These are phyloP conservation scores for Anadara kagoshimensis DNA, from an alignment of 1,140 invertebrate genomes.

Conservation along the genomic window DNA sequence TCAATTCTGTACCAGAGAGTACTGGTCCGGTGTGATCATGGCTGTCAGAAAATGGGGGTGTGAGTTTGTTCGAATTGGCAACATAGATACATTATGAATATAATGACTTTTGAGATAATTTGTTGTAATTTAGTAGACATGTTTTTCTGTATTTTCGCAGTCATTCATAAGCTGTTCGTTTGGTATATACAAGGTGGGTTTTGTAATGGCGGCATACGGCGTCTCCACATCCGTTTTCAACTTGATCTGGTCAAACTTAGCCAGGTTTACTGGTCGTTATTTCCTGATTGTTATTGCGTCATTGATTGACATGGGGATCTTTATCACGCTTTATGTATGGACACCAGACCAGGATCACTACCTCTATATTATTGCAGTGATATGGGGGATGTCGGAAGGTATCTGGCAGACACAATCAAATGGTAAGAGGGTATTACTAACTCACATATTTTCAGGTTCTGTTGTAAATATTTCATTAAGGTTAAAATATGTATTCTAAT, in stretches of 20 bases:
- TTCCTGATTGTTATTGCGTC: conserved; percentile 83
- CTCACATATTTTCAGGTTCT: background rate
- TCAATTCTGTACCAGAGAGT: too few relatives aligned
- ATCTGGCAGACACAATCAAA: conserved; percentile 98
- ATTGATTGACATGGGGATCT: conserved; percentile 35
- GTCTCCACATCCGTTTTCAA: conserved; percentile 92
- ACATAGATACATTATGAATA: too few relatives aligned
- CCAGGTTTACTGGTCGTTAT: conserved; percentile 91
- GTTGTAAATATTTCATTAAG: too few relatives aligned
- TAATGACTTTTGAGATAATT: too few relatives aligned
- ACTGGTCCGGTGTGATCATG: too few relatives aligned
- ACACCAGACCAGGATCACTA: conserved; percentile 83
- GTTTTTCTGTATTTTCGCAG: conserved; percentile 75
- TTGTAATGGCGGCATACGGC: conserved; percentile 96
- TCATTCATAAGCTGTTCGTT: conserved; percentile 94
- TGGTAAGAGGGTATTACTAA: conserved; percentile 82
- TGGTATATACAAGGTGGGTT: conserved; percentile 92
- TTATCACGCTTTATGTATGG: conserved; percentile 78
- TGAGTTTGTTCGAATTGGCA: too few relatives aligned
- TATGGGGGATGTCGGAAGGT: conserved; percentile 95
- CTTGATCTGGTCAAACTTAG: conserved; percentile 90
- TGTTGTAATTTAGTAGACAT: too few relatives aligned
- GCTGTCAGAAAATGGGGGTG: too few relatives aligned
- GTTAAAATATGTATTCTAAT: too few relatives aligned
- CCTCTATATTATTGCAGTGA: conserved; percentile 90